Evolutionary conservation across 2,888 invertebrate genomes (phyloP), one percentile per base, ranked within the genome.

Genomic region (Phasia obesa): DNA sequence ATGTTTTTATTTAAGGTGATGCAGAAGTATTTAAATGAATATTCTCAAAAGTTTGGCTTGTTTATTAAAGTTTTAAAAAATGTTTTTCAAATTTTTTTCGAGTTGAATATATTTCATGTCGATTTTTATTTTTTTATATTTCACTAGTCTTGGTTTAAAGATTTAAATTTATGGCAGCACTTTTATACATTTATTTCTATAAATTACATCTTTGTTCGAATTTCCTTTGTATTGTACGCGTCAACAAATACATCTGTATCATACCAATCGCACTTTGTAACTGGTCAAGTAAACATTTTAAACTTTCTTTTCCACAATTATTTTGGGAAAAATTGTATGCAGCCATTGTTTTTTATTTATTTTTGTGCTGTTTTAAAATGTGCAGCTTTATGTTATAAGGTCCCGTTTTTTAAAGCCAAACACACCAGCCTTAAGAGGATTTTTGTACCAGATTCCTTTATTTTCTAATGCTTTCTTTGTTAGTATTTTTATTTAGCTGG

Each of bases 261-360:
- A 60, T 27, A 71, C 51, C 78, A 83, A 78, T 70, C 70, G 65
- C 78, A 75, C 71, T 83, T 83, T 59, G 51, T 65, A 71, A 83
- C 82, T 83, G 78, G 64, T 53, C 74, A 75, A 65, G 21, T 53
- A 31, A 75, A 71, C 51, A 17, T 42, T 70, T 71, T 31, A 47
- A 57, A 51, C n/a, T 60, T 69, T 53, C 1, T 23, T 51, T 60
- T 21, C 21, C n/a, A 59, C 21, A 57, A 38, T 57, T 35, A 13
- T 49, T 75, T 51, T 6, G 11, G 11, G 5, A 35, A 31, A 35
- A 9, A 35, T 35, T 4, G 9, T 35, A 11, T 65, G 25, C 53
- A 65, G 44, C 13, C 44, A 15, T 17, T 42, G 13, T 21, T 53
- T 19, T 15, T 6, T 23, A 15, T 17, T 42, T 9, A n/a, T 53